These are phyloP conservation scores for Sphaerophoria rueppellii DNA, from an alignment of 2,888 invertebrate species.

Conservation along the genomic window DNA sequence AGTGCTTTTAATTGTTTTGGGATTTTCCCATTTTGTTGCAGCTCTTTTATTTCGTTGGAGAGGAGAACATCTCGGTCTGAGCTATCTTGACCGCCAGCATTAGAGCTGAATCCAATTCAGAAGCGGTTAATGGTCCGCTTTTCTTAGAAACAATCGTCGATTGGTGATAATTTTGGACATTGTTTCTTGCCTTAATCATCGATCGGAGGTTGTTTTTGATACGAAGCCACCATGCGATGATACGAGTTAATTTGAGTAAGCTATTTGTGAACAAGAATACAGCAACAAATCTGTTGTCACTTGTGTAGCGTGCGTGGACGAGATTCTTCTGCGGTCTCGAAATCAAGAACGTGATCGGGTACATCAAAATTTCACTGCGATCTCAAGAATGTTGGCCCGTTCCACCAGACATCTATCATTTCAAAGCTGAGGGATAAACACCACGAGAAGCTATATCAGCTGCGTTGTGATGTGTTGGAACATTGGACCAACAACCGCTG, in stretches of 20 bases:
- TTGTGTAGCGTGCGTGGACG: neutral
- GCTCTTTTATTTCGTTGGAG: neutral
- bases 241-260: neutral
- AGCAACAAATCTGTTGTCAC: neutral
- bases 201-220: no score
- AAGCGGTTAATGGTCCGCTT: neutral
- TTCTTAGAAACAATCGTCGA: neutral
- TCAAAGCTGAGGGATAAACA: neutral
- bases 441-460: neutral
- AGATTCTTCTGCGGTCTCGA: neutral
- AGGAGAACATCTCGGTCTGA: conserved; percentile 21
- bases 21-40: neutral
- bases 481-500: neutral
- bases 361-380: conserved; percentile 12
- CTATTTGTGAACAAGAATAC: neutral
- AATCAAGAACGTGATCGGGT: neutral
- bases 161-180: neutral
- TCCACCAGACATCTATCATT: neutral
- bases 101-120: neutral
- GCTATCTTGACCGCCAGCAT: neutral
- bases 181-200: no score
- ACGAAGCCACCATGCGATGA: neutral
- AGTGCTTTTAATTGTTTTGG: conserved; percentile 1
- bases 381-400: neutral
- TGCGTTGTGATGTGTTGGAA: conserved; percentile 10